A percentile compares a stretch with the other conserved stretches of the same genome.
Conservation (phyloP, 2,113 vertebrate species). For the Coracopsis vasa region DNA sequence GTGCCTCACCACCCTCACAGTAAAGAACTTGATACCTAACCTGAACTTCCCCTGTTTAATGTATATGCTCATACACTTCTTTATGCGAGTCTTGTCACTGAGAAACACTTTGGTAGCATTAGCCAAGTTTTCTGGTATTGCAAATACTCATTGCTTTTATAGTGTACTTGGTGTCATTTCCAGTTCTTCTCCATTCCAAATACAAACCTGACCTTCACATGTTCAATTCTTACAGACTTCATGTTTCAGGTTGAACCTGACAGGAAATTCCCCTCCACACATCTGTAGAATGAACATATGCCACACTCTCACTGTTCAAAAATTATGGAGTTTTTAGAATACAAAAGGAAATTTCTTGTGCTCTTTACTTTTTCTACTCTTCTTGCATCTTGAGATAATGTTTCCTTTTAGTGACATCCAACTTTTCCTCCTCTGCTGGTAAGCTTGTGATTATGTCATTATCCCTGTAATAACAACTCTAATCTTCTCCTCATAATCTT, state of each 20-base stretch:
- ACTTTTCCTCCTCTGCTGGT: background rate
- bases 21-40: background rate
- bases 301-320: background rate
- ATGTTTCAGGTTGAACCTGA: background rate
- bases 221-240: background rate
- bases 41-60: background rate
- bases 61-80: background rate
- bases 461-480: slow-evolving; percentile 25
- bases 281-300: background rate
- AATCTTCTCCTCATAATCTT: slow-evolving; percentile 24
- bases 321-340: background rate
- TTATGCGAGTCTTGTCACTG: background rate
- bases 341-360: background rate
- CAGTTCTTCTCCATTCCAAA: background rate
- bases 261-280: background rate
- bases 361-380: background rate
- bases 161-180: background rate
- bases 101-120: background rate
- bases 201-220: background rate
- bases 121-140: background rate
- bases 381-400: background rate
- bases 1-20: background rate
- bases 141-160: background rate
- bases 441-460: slow-evolving; percentile 26
- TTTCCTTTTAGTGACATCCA: background rate